These are phyloP conservation scores for Drosophila ananassae DNA, from an alignment of 1,140 invertebrate genomes.

Conservation along the genomic window DNA sequence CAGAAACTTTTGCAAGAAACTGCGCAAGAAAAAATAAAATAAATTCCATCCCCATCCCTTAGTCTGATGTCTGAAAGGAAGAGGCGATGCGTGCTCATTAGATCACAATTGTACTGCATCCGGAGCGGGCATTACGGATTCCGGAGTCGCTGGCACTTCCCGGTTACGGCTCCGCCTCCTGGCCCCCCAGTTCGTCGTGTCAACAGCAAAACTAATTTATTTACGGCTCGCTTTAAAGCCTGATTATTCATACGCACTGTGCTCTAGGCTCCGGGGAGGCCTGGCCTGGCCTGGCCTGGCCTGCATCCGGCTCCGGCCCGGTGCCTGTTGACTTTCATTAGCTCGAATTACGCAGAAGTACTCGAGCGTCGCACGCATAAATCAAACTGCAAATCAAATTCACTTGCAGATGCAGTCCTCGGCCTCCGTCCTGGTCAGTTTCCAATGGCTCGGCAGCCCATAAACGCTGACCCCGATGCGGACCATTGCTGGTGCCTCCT, in stretches of 20 bases:
- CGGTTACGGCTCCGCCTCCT: slow-evolving; percentile 14
- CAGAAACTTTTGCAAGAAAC: slow-evolving; percentile 44
- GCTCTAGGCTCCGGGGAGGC: background rate
- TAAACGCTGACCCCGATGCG: slow-evolving; percentile 48
- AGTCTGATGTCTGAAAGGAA: slow-evolving; percentile 12
- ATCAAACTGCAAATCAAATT: slow-evolving; percentile 69
- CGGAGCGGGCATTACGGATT: slow-evolving; percentile 14
- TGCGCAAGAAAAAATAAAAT: slow-evolving; percentile 28
- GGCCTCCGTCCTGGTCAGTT: slow-evolving; percentile 23
- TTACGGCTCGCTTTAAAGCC: slow-evolving; percentile 52
- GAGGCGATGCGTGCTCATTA: slow-evolving; percentile 60
- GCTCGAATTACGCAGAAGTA: slow-evolving; percentile 69
- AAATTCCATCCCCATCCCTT: slow-evolving; percentile 27
- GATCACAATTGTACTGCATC: slow-evolving; percentile 52
- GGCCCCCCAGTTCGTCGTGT: slow-evolving; percentile 71
- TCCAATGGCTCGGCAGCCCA: slow-evolving; percentile 54
- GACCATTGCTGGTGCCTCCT: slow-evolving; percentile 16
- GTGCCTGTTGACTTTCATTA: slow-evolving; percentile 69
- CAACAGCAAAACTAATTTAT: slow-evolving; percentile 75
- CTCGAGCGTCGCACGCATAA: slow-evolving; percentile 59
- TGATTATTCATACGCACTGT: slow-evolving; percentile 75
- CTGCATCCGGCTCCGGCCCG: slow-evolving; percentile 4
- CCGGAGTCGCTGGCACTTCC: slow-evolving; percentile 36
- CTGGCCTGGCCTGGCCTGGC: too few species aligned
- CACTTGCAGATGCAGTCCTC: slow-evolving; percentile 54